phyloP scores from a whole-genome alignment of 2,888 invertebrate species.

The Disparrhopalites patrizii region DNA sequence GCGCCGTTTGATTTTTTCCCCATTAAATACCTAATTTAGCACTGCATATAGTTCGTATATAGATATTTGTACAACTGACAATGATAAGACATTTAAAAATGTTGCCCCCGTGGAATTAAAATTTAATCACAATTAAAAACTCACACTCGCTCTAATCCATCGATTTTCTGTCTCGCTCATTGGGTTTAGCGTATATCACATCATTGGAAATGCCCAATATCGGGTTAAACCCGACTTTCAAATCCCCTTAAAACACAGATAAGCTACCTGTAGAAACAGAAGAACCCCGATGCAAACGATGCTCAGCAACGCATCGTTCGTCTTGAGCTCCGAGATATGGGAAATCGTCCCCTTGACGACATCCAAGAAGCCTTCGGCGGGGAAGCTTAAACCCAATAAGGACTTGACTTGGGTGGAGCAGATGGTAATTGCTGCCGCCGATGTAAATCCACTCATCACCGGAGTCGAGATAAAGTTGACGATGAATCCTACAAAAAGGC shows the following conservation, averaged over 20 bases:
- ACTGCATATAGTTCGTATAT: no score
- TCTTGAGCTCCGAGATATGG: slow-evolving; percentile 62
- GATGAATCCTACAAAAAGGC: slow-evolving; percentile 67
- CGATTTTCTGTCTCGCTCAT: no score
- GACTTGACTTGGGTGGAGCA: slow-evolving; percentile 84
- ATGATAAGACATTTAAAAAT: no score
- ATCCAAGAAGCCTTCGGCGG: slow-evolving; percentile 71
- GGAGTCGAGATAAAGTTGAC: slow-evolving; percentile 87
- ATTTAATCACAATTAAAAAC: no score
- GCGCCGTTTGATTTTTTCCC: no score
- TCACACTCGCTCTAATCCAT: no score
- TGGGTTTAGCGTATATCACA: no score
- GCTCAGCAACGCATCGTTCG: slow-evolving; percentile 73
- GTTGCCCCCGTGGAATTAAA: no score
- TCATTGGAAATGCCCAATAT: no score
- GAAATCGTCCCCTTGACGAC: slow-evolving; percentile 69
- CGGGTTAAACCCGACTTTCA: not conserved
- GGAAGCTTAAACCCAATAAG: slow-evolving; percentile 67
- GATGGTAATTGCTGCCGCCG: slow-evolving; percentile 83
- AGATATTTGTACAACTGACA: no score
- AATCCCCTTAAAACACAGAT: not conserved
- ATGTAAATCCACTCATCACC: slow-evolving; percentile 78
- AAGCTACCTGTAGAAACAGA: slow-evolving; percentile 66
- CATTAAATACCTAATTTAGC: no score
- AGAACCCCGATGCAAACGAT: slow-evolving; percentile 69